These are phyloP conservation scores for Oxyruncus cristatus DNA, from an alignment of 2,113 vertebrate species.

Conservation along the genomic window DNA sequence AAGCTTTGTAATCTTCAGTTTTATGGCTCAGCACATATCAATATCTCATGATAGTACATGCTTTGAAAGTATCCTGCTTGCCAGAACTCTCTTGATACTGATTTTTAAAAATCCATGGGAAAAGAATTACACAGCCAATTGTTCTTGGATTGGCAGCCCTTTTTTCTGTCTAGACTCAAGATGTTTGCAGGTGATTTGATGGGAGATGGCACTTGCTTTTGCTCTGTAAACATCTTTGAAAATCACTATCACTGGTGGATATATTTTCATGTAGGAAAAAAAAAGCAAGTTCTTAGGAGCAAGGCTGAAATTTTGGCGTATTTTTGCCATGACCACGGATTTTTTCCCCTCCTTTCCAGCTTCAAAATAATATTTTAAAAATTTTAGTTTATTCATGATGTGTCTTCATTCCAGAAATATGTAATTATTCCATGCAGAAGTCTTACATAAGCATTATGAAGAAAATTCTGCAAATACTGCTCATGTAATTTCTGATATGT, in stretches of 20 bases:
- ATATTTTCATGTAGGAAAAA: background rate
- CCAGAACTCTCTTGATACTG: background rate
- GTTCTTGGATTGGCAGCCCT: background rate
- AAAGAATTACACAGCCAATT: background rate
- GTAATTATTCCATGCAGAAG: background rate
- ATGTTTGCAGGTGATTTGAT: constrained; percentile 12
- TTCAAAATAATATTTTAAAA: background rate
- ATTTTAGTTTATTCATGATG: background rate
- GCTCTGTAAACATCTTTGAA: background rate
- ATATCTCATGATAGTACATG: background rate
- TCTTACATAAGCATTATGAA: background rate
- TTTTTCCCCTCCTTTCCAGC: background rate
- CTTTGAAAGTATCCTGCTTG: background rate
- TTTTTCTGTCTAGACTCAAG: constrained; percentile 14
- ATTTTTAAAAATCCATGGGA: background rate
- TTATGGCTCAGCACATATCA: background rate
- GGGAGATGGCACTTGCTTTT: constrained; percentile 18
- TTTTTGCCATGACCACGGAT: background rate
- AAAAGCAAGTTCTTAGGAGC: background rate
- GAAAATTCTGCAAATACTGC: background rate
- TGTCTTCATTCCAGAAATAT: background rate
- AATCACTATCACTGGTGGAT: background rate
- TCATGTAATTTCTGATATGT: background rate
- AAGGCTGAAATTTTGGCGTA: background rate
- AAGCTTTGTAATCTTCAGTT: background rate